Percentiles rank a stretch among this genome's conserved stretches.
phyloP scores from a whole-genome alignment of 2,113 vertebrate genomes.

The Ctenodactylus gundi region DNA sequence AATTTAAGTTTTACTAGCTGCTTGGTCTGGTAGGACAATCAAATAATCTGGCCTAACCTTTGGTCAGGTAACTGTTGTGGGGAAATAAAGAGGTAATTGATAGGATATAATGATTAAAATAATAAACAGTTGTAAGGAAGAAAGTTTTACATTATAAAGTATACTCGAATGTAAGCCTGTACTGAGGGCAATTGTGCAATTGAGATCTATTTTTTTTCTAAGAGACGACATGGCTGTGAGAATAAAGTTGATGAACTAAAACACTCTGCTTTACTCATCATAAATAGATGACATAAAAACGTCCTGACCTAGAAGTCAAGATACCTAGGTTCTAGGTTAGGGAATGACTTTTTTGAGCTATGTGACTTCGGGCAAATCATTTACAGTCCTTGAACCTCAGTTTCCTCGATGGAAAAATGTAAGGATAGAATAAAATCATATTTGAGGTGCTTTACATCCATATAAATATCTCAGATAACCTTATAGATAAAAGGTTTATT shows the following conservation, averaged over 20 bases:
- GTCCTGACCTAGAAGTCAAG: neutral
- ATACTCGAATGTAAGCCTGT: conserved; percentile 34
- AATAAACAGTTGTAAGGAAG: neutral
- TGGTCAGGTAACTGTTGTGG: neutral
- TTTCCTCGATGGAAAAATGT: conserved; percentile 16
- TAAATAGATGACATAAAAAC: neutral
- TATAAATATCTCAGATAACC: neutral
- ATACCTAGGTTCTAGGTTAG: neutral
- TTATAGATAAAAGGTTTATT: neutral
- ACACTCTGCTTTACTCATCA: conserved; percentile 2
- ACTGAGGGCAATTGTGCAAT: conserved; percentile 51
- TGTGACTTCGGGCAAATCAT: neutral
- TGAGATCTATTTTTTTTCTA: too few relatives aligned
- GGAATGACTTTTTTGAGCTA: neutral
- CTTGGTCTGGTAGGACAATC: conserved; percentile 11
- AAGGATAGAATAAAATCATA: neutral
- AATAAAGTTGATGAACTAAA: neutral
- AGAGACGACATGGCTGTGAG: neutral
- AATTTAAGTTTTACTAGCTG: conserved; percentile 51
- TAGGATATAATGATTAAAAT: neutral
- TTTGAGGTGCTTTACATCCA: neutral
- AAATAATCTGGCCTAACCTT: conserved; percentile 1
- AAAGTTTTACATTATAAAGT: neutral
- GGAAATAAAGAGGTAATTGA: too few relatives aligned
- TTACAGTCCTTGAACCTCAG: neutral